Conservation (phyloP, 2,888 invertebrate species). For the Orthonychiurus folsomi region DNA sequence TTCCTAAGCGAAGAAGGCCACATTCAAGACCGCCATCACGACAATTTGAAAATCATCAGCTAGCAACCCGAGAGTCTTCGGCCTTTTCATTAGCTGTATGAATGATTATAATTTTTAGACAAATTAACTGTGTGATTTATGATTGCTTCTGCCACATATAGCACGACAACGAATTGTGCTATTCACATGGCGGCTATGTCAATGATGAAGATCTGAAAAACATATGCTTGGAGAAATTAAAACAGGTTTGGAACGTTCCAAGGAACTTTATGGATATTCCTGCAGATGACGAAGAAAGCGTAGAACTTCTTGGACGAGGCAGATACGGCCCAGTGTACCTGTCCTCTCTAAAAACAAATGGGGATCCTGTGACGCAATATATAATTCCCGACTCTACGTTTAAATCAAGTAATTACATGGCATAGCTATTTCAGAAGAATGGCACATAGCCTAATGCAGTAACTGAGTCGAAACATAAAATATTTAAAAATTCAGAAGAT, state of each 20-base stretch:
- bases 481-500: conserved; percentile 5
- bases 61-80: conserved; percentile 17
- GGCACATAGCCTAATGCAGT: not conserved
- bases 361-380: conserved; percentile 24
- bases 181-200: conserved; percentile 34
- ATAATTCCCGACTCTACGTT: conserved; percentile 15
- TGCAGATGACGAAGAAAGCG: conserved; percentile 47
- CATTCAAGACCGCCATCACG: conserved; percentile 56
- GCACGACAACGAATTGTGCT: conserved; percentile 13
- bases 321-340: conserved; percentile 54
- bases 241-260: conserved; percentile 65
- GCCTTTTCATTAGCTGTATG: not conserved
- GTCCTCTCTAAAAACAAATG: conserved; percentile 26
- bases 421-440: not conserved
- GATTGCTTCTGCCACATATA: not conserved
- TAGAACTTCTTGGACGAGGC: conserved; percentile 60
- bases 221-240: conserved; percentile 41
- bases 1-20: conserved; percentile 47
- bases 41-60: conserved; percentile 51
- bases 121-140: not conserved
- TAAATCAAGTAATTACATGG: conserved; percentile 7
- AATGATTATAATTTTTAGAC: not conserved
- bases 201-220: conserved; percentile 62
- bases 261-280: conserved; percentile 59
- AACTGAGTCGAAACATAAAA: no score